Evolutionary conservation across 1,140 invertebrate genomes (phyloP).

Genomic region (Acromyrmex echinatior): DNA sequence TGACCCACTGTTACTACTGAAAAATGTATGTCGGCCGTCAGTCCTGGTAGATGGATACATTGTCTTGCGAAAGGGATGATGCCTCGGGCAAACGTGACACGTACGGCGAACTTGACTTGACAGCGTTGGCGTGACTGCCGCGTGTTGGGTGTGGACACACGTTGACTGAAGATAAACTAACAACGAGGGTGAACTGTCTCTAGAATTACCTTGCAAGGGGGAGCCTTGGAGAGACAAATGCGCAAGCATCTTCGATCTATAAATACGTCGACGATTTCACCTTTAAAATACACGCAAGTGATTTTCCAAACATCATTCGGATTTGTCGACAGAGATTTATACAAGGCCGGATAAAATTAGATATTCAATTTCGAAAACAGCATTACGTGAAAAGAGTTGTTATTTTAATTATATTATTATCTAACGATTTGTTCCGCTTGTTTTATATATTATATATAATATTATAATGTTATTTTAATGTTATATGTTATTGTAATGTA

Average conservation of each 20-base stretch:
- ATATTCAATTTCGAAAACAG: not conserved
- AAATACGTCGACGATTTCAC: conserved; percentile 30
- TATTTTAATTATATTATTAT: conserved; percentile 15
- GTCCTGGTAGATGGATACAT: conserved; percentile 65
- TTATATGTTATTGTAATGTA: too few species aligned
- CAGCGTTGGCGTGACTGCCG: conserved; percentile 84
- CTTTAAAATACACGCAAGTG: not conserved
- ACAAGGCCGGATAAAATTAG: not conserved
- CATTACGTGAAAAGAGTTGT: not conserved
- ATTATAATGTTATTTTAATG: too few species aligned
- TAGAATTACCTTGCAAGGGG: conserved; percentile 58
- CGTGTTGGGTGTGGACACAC: conserved; percentile 83
- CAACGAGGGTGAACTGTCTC: conserved; percentile 52
- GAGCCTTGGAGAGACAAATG: not conserved
- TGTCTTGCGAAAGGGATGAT: conserved; percentile 79
- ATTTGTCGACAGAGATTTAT: not conserved
- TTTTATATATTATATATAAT: too few species aligned
- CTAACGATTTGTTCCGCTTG: not conserved
- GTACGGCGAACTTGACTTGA: conserved; percentile 79
- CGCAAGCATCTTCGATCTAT: conserved; percentile 35
- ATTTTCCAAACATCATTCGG: not conserved
- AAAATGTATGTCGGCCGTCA: conserved; percentile 57
- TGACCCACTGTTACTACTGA: conserved; percentile 40
- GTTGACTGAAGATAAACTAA: conserved; percentile 77
- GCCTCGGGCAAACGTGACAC: conserved; percentile 80